Percentiles rank a stretch among this genome's conserved stretches.
phyloP scores from a whole-genome alignment of 2,888 invertebrate species.

The Cremastinae sp. region DNA sequence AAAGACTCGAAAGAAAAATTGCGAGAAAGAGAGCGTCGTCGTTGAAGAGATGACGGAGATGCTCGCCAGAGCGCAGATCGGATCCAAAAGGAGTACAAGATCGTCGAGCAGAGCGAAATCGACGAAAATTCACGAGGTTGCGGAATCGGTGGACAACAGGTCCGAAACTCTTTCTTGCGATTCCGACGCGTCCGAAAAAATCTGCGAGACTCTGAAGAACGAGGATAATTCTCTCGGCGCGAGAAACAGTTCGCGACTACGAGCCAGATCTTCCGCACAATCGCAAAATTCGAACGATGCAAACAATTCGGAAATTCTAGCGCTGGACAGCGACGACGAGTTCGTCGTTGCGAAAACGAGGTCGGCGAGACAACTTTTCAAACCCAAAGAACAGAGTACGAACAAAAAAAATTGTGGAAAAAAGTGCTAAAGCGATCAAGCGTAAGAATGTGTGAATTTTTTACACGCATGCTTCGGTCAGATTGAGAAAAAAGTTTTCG shows the following conservation, averaged over 20 bases:
- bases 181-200: conserved; percentile 4
- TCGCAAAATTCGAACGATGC: conserved; percentile 16
- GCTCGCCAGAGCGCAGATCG: conserved; percentile 3
- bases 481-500: neutral
- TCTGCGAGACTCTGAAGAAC: neutral
- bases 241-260: conserved; percentile 46
- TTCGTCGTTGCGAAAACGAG: conserved; percentile 11
- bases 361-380: conserved; percentile 16
- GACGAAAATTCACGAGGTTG: conserved; percentile 36
- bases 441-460: conserved; percentile 5
- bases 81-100: neutral
- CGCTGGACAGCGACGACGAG: conserved; percentile 8
- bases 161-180: neutral
- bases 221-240: neutral
- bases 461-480: neutral
- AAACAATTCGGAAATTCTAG: neutral
- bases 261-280: conserved; percentile 9
- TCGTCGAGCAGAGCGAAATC: neutral
- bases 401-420: conserved; percentile 29
- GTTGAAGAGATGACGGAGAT: conserved; percentile 8
- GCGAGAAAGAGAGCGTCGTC: conserved; percentile 12
- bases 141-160: conserved; percentile 18
- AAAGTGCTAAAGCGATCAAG: conserved; percentile 19
- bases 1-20: conserved; percentile 48
- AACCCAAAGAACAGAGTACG: conserved; percentile 9